phyloP scores from a whole-genome alignment of 1,140 invertebrate species.

The Bombus polaris region DNA sequence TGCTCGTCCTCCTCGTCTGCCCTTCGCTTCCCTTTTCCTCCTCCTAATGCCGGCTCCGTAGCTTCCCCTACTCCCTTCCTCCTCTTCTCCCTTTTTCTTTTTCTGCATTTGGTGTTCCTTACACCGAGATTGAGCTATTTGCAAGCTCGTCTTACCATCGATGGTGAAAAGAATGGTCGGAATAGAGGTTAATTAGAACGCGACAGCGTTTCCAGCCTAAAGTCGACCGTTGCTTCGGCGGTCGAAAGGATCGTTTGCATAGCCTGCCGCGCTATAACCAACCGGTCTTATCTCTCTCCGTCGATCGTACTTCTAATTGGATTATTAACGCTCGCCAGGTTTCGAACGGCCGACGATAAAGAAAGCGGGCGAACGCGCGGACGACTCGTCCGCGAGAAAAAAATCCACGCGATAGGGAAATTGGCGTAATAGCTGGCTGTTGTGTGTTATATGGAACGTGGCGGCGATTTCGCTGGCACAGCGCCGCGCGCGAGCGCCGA shows the following conservation, averaged over 20 bases:
- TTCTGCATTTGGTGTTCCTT: conserved; percentile 52
- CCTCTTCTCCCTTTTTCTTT: not conserved
- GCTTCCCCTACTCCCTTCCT: not conserved
- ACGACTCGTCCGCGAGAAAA: not conserved
- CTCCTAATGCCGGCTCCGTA: conserved; percentile 12
- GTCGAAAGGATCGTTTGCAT: not conserved
- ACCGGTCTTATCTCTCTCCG: conserved; percentile 37
- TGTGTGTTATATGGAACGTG: conserved; percentile 60
- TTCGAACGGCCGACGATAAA: conserved; percentile 1
- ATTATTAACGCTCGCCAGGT: conserved; percentile 8
- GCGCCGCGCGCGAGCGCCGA: not conserved
- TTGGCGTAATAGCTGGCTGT: conserved; percentile 25
- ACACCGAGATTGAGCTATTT: conserved; percentile 1
- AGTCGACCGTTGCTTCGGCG: not conserved
- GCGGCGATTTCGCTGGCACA: conserved; percentile 57
- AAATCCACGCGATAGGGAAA: conserved; percentile 35
- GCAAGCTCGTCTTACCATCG: not conserved
- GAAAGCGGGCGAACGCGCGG: conserved; percentile 11
- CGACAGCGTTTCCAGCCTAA: not conserved
- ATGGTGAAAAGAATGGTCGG: not conserved
- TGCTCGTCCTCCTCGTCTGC: conserved; percentile 14
- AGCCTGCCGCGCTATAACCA: not conserved
- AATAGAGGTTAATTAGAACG: conserved; percentile 2
- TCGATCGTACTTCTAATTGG: conserved; percentile 47
- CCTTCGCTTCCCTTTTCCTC: conserved; percentile 27